A percentile compares a stretch with the other conserved stretches of the same genome.
Conservation (phyloP, 2,797 vertebrate genomes). For the Xiphophorus birchmanni region DNA sequence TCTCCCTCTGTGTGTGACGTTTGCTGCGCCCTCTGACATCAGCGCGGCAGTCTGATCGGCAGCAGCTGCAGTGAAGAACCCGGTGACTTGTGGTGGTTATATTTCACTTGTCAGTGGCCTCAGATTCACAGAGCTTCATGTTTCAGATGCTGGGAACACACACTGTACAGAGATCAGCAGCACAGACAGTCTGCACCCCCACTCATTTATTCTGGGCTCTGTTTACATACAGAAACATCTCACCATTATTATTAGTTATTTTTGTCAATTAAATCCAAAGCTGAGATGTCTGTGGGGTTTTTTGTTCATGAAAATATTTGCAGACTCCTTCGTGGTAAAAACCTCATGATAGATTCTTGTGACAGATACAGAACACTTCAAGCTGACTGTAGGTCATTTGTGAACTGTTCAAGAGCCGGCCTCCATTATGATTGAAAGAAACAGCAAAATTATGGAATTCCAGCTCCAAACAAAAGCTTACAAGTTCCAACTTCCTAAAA, state of each 20-base stretch:
- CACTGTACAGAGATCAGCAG: constrained; percentile 28
- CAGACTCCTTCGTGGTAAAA: background rate
- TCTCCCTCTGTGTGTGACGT: background rate
- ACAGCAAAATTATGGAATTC: background rate
- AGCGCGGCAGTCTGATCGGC: background rate
- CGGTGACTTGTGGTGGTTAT: constrained; percentile 57
- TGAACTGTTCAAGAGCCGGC: background rate
- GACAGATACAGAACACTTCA: background rate
- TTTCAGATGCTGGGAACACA: constrained; percentile 51
- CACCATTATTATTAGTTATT: background rate
- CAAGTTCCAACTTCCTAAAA: background rate
- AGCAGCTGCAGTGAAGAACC: constrained; percentile 38
- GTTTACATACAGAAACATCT: background rate
- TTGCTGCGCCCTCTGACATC: background rate
- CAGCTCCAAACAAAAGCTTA: background rate
- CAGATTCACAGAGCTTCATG: constrained; percentile 22
- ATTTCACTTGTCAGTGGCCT: constrained; percentile 56
- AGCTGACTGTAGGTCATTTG: background rate
- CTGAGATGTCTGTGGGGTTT: too few relatives aligned
- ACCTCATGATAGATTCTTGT: background rate
- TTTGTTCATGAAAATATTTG: background rate
- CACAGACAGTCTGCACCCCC: constrained; percentile 1
- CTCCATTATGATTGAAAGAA: background rate
- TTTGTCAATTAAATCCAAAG: background rate
- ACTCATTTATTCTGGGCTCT: background rate